Base-by-base conservation (phyloP, 2,888 invertebrate species). In the Marasmarcha lunaedactyla region DNA sequence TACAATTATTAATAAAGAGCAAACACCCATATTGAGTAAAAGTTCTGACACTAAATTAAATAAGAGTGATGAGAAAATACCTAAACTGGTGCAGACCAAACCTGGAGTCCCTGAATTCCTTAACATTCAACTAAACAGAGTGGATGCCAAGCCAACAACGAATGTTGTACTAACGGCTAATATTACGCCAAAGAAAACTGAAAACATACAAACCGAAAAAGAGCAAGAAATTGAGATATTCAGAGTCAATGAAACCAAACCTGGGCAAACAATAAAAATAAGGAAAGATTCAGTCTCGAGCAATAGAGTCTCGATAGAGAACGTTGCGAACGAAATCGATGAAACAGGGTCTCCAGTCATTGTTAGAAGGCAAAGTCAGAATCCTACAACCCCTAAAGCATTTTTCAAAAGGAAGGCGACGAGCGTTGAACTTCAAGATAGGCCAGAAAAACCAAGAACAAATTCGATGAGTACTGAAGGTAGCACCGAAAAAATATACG, bases 111-210 rank as follows among this genome's bases (percentile, higher is more conserved):
- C 90, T 0, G 90, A 91, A 60, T 90, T 90, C 58, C 69, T 90
- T 45, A 88, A 89, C 54, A 88, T 90, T 41, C 90, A 91, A 61
- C 56, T 91, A 35, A 89, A 90, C 57, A 88, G 88, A 59, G 89
- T 91, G 4, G 90, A 91, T 52, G 72, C 83, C 7, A 86, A 86
- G 50, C 85, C 88, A 0, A 58, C 84, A 7, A 86, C 86, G 25
- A 88, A 90, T 55, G 83, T 90, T 25, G 88, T 90, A 38, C 70
- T 90, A 47, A 86, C 89, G 14, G 89, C 88, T 44, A 87, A 86
- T 49, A 64, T 83, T 50, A 84, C 78, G 49, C 81, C 84, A 59
- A 85, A 83, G 69, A 83, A 77, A 69, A 48, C 52, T 38, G 81
- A 81, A 48, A 69, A 63, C 57, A 65, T 70, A 7, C 69, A 60